Percentiles rank a stretch among this genome's conserved stretches.
Conservation (phyloP, 2,797 vertebrate genomes). For the Euthynnus affinis region DNA sequence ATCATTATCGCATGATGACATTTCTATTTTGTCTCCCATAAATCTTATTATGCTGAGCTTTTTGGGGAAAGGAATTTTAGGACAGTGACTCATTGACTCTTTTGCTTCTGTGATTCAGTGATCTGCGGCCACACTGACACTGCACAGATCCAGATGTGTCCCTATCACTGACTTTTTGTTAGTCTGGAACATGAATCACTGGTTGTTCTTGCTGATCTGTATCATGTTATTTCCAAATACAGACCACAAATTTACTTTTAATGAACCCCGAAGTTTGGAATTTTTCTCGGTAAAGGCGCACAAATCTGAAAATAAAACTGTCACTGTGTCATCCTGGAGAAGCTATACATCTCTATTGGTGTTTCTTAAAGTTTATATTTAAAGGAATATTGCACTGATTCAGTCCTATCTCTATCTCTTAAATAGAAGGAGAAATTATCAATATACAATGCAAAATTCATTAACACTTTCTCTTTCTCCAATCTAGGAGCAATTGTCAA, state of each 20-base stretch:
- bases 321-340: not conserved
- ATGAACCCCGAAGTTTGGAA: conserved; percentile 4
- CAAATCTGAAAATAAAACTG: not conserved
- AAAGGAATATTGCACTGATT: not conserved
- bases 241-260: conserved; percentile 4
- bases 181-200: conserved; percentile 15
- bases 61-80: conserved; percentile 33
- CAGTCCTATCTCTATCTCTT: not conserved
- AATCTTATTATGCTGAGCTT: conserved; percentile 23
- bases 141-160: conserved; percentile 59
- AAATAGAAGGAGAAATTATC: not conserved
- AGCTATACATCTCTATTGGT: too few relatives aligned
- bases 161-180: conserved; percentile 5
- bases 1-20: not conserved
- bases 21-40: conserved; percentile 18
- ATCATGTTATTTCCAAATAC: not conserved
- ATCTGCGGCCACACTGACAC: conserved; percentile 25
- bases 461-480: not conserved
- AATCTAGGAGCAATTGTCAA: not conserved
- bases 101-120: conserved; percentile 49
- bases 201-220: not conserved
- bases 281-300: not conserved
- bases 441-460: not conserved
- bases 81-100: conserved; percentile 50
- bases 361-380: not conserved